A percentile compares a stretch with the other conserved stretches of the same genome.
These are phyloP conservation scores for Parapristionchus giblindavisi DNA, from an alignment of 2,888 invertebrate genomes.

Conservation along the genomic window DNA sequence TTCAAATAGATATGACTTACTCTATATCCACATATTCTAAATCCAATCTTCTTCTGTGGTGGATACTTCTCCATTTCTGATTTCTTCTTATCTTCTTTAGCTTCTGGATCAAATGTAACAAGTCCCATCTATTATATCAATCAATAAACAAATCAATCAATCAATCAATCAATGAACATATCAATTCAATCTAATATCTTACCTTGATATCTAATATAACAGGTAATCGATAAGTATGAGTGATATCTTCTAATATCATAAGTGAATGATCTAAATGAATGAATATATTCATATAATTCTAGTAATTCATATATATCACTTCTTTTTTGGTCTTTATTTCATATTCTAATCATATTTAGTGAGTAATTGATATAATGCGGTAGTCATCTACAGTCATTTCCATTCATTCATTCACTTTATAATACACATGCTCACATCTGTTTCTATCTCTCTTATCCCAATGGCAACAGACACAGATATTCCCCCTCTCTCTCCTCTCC, in stretches of 20 bases:
- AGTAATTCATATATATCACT: not conserved
- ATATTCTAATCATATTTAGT: too few relatives aligned
- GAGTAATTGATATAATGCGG: too few relatives aligned
- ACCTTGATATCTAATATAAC: conserved; percentile 55
- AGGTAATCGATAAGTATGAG: conserved; percentile 47
- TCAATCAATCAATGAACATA: not conserved
- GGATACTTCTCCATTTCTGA: conserved; percentile 59
- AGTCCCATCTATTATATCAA: conserved; percentile 55
- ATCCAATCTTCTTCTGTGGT: conserved; percentile 59
- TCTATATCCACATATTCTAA: conserved; percentile 65
- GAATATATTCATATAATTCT: not conserved
- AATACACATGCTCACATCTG: too few relatives aligned
- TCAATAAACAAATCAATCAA: not conserved
- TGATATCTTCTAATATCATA: conserved; percentile 61
- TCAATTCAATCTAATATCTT: not conserved
- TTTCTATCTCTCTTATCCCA: not conserved
- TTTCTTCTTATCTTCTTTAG: conserved; percentile 54
- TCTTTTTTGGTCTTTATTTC: too few relatives aligned
- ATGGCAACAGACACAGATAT: not conserved
- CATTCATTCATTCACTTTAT: too few relatives aligned
- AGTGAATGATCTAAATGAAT: conserved; percentile 57
- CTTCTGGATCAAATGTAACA: conserved; percentile 64
- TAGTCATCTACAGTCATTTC: too few relatives aligned
- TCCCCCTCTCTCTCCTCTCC: not conserved
- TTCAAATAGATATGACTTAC: conserved; percentile 45